These are phyloP conservation scores for Parazoanthus darwini DNA, from an alignment of 92 coral and sea anemone genomes.

Conservation along the genomic window DNA sequence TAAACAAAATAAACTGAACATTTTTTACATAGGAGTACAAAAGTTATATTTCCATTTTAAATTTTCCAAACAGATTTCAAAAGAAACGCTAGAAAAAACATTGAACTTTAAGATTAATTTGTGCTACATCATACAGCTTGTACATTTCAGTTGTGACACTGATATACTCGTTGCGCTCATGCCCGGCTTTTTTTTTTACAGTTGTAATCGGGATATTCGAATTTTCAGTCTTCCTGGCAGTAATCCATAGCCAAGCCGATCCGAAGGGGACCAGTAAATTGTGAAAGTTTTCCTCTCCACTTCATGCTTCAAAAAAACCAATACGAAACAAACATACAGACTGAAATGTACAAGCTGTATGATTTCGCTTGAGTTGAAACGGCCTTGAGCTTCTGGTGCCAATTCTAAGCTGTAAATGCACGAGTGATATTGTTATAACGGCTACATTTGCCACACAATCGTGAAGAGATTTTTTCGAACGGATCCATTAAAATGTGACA, in stretches of 20 bases:
- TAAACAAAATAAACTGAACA: slow-evolving; percentile 1
- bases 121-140: not conserved
- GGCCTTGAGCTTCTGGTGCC: slow-evolving; percentile 11
- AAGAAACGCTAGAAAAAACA: slow-evolving; percentile 2
- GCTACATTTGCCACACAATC: slow-evolving; percentile 8
- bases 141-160: not conserved
- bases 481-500: slow-evolving; percentile 7
- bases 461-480: slow-evolving; percentile 7
- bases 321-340: slow-evolving; percentile 6
- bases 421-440: slow-evolving; percentile 7
- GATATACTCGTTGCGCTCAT: slow-evolving; percentile 1
- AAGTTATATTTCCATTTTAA: slow-evolving; percentile 4
- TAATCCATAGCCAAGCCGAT: slow-evolving; percentile 1
- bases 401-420: slow-evolving; percentile 6
- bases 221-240: slow-evolving; percentile 1
- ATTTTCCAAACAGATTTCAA: not conserved
- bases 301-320: slow-evolving; percentile 6
- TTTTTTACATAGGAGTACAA: slow-evolving; percentile 2
- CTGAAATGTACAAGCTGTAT: slow-evolving; percentile 7
- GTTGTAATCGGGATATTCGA: slow-evolving; percentile 1
- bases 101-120: not conserved
- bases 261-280: not conserved
- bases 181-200: slow-evolving; percentile 1
- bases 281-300: slow-evolving; percentile 7
- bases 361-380: not conserved